phyloP scores from a whole-genome alignment of 1,140 invertebrate species.

The Pomacea maculata region DNA sequence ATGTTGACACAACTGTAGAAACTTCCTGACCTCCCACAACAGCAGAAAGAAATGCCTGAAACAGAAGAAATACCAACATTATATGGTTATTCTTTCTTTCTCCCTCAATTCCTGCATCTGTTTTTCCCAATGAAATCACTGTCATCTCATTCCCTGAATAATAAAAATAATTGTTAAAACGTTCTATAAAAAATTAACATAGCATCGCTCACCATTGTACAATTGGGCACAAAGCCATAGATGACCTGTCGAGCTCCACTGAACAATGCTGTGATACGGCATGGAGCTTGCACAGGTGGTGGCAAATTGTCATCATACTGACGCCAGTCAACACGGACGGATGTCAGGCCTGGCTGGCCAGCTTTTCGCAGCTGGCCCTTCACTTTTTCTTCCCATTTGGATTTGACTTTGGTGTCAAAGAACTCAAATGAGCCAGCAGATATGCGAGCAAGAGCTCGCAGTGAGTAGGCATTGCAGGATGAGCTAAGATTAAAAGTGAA shows the following conservation, averaged over 20 bases:
- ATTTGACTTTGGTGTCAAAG: slow-evolving; percentile 59
- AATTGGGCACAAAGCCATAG: slow-evolving; percentile 64
- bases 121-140: too few species aligned
- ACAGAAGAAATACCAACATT: not conserved
- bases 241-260: slow-evolving; percentile 61
- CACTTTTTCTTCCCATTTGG: slow-evolving; percentile 62
- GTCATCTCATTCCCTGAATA: too few species aligned
- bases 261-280: slow-evolving; percentile 59
- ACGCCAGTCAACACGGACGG: slow-evolving; percentile 61
- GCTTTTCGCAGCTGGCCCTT: slow-evolving; percentile 54
- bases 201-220: slow-evolving; percentile 53
- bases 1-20: slow-evolving; percentile 62
- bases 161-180: not conserved
- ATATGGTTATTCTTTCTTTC: not conserved
- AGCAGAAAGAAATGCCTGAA: slow-evolving; percentile 60
- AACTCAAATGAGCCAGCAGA: slow-evolving; percentile 58
- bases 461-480: slow-evolving; percentile 55
- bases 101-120: not conserved
- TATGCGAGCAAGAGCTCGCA: slow-evolving; percentile 55
- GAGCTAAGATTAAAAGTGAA: slow-evolving; percentile 42
- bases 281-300: slow-evolving; percentile 57
- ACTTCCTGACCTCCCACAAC: slow-evolving; percentile 58
- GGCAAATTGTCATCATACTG: slow-evolving; percentile 46
- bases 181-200: not conserved
- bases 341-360: slow-evolving; percentile 57